A percentile compares a stretch with the other conserved stretches of the same genome.
These are phyloP conservation scores for Bursaphelenchus okinawaensis DNA, from an alignment of 2,888 invertebrate species.

Conservation along the genomic window DNA sequence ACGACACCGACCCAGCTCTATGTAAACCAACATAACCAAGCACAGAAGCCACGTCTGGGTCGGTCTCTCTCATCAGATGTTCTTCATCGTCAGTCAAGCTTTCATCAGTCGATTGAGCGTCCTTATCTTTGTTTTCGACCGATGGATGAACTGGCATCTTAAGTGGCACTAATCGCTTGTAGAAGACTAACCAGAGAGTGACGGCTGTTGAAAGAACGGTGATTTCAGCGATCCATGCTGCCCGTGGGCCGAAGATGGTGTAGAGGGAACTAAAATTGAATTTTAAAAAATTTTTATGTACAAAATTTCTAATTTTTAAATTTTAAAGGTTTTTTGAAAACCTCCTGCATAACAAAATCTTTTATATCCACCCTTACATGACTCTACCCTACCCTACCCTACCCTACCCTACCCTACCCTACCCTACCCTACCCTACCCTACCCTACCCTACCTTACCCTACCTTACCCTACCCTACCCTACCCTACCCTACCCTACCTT, in stretches of 20 bases:
- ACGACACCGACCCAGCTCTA: not conserved
- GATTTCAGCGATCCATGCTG: conserved; percentile 4
- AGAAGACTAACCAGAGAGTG: conserved; percentile 11
- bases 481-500: too few relatives aligned
- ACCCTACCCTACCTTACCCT: too few relatives aligned
- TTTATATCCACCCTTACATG: too few relatives aligned
- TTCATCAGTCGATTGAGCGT: not conserved
- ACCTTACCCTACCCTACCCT: too few relatives aligned
- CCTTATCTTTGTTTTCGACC: conserved; percentile 20
- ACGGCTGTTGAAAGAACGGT: not conserved
- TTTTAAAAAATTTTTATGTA: not conserved
- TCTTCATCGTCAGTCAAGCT: not conserved
- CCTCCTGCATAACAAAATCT: too few relatives aligned
- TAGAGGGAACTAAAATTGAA: conserved; percentile 1
- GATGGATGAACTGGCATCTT: conserved; percentile 14
- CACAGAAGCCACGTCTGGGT: not conserved
- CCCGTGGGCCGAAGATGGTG: not conserved
- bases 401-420: too few relatives aligned
- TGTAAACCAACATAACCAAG: not conserved
- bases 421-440: too few relatives aligned
- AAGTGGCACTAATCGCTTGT: conserved; percentile 3
- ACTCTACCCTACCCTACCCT: too few relatives aligned
- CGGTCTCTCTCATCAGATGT: not conserved
- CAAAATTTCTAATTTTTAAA: too few relatives aligned
- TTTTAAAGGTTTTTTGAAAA: too few relatives aligned